Evolutionary conservation across 2,888 invertebrate genomes (phyloP), one percentile per base, ranked within the genome.

Genomic region (Caenorhabditis sp.): DNA sequence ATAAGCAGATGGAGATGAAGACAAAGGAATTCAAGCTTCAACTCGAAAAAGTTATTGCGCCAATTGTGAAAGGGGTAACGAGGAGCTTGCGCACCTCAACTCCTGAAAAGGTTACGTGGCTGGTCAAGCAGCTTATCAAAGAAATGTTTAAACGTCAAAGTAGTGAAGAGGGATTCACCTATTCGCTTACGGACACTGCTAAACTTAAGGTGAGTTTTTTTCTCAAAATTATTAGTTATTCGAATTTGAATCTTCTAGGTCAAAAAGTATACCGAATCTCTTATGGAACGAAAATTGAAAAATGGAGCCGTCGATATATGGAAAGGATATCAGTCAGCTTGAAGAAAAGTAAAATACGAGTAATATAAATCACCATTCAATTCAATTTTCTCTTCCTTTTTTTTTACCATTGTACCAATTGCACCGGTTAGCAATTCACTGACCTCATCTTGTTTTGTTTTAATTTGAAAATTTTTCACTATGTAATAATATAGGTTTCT

Each of bases 211-310:
- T 74, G 20, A 27, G 31, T 52, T 8, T 26, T 10, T 63, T 25
- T 38, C 3, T 49, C 1, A 36, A 59, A 58, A 27, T 36, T 27
- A 21, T 5, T 43, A 60, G n/a, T 23, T 59, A 12, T 7, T 21
- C 31, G 23, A 50, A 23, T 20, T 31, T 25, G 4, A 43, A 38
- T 4, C 21, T 23, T 23, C 2, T 66, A 78, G 78, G 68, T 78
- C 12, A 53, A 54, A 25, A 76, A 76, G 26, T 78, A 76, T 57
- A 70, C 71, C 0, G 62, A 69, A 54, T 49, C 58, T 1, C 52
- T 67, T 17, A 74, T 78, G 25, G 69, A 78, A n/a, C 66, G 78
- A 10, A 78, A 78, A 54, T 59, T 70, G 14, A 59, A 56, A 26
- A 58, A 67, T 27, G 65, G 64, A 27, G 65, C 60, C 1, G 58